Conservation (phyloP, 2,113 vertebrate genomes). For the Engraulis encrasicolus region DNA sequence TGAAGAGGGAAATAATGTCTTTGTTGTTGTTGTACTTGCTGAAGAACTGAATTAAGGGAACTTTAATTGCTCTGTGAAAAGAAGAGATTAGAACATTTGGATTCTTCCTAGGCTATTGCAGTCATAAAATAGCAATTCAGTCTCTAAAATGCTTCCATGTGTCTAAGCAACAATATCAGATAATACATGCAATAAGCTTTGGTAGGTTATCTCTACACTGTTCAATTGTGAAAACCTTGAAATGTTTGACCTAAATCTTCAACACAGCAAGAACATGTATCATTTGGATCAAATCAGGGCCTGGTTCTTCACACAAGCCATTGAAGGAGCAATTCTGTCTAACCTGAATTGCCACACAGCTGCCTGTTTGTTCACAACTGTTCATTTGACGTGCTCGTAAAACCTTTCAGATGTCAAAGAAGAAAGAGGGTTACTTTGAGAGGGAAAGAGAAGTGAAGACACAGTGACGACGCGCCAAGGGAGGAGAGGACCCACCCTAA, state of each 20-base stretch:
- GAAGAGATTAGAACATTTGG: no score
- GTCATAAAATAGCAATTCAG: no score
- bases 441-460: constrained; percentile 26
- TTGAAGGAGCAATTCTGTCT: neutral
- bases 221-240: neutral
- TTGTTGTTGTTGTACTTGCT: no score
- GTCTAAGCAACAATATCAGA: no score
- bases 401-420: no score
- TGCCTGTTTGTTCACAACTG: neutral
- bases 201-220: neutral
- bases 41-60: no score
- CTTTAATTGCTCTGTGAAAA: no score
- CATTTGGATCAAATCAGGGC: neutral
- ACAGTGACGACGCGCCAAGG: neutral
- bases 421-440: neutral
- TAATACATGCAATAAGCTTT: no score
- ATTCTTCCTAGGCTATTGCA: no score
- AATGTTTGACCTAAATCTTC: neutral
- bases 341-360: neutral
- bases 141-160: no score
- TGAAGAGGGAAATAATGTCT: no score
- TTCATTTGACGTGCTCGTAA: neutral
- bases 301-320: neutral
- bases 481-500: neutral
- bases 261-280: neutral